Evolutionary conservation across 2,113 vertebrate genomes (phyloP), one percentile per base, ranked within the genome.

Genomic region (Electrona antarctica): DNA sequence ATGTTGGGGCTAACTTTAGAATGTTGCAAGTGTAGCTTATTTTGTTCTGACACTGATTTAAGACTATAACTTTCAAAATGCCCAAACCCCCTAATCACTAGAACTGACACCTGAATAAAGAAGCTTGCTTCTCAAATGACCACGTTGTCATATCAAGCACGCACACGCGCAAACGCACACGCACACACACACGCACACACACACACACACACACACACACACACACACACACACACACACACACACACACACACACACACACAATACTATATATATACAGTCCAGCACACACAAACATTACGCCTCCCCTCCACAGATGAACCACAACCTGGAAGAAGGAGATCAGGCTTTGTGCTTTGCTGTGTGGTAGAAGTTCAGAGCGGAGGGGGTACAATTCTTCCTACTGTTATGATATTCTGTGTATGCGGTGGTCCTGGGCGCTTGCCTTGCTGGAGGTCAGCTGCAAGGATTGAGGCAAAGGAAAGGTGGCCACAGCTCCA

Each of bases 61-160:
- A 41, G 33, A 41, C 33, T 41, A 21, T 21, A 41, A 6, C 33
- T 74, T 80, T 82, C 13, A 50, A 85, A 84, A 74, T 79, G 76
- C 64, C 66, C 56, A 76, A 74, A 58, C 67, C 33, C 61, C 60
- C 66, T 13, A 29, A 81, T 71, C 77, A 54, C 54, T 60, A 84
- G 59, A 85, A 91, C 8, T n/a, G 14, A 55, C 13, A 62, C 80
- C 85, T 87, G 88, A 91, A 61, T 61, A 28, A 46, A 80, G 81
- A 81, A 74, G 77, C 77, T 80, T 72, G 67, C 76, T 80, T 61
- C n/a, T 69, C 58, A 70, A 74, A 74, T 67, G 67, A 81, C 67
- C 51, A 76, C 74, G 64, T 64, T 51, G 69, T 55, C 73, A 70
- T 63, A 47, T 77, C 52, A 71, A 74, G 50, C 49, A 74, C 50